These are phyloP conservation scores for Miichthys miiuy DNA, from an alignment of 2,797 vertebrate genomes.

Conservation along the genomic window DNA sequence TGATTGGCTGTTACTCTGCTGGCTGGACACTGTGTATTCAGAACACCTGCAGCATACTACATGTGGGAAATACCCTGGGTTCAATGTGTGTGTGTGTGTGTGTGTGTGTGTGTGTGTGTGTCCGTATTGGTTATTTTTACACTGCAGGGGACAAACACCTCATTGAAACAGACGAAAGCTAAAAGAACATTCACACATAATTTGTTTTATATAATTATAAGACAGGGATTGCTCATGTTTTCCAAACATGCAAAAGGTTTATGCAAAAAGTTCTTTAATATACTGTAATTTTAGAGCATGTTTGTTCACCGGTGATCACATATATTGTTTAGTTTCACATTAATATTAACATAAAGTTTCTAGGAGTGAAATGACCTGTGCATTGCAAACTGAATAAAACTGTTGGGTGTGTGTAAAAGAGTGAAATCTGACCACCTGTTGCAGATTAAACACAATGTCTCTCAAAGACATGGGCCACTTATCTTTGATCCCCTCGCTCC, in stretches of 20 bases:
- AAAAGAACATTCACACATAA: not conserved
- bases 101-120: not conserved
- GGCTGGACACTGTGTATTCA: too few species aligned
- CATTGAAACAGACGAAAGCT: not conserved
- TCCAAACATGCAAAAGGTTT: too few species aligned
- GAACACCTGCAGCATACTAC: not conserved
- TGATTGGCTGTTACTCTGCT: too few species aligned
- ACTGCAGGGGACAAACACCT: not conserved
- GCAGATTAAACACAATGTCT: not conserved
- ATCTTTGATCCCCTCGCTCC: slow-evolving; percentile 45
- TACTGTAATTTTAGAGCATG: not conserved
- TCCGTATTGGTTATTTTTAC: not conserved
- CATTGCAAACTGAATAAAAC: not conserved
- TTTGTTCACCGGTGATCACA: not conserved
- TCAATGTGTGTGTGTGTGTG: not conserved
- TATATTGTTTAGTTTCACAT: not conserved
- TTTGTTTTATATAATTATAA: not conserved
- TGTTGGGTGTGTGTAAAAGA: not conserved
- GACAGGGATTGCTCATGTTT: not conserved
- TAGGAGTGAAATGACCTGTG: too few species aligned
- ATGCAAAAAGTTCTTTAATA: not conserved
- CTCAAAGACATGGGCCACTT: not conserved
- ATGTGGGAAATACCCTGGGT: slow-evolving; percentile 43
- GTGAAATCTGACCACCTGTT: too few species aligned
- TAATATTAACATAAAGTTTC: not conserved